Evolutionary conservation across 2,113 vertebrate genomes (phyloP).

Genomic region (Oncorhynchus clarkii): DNA sequence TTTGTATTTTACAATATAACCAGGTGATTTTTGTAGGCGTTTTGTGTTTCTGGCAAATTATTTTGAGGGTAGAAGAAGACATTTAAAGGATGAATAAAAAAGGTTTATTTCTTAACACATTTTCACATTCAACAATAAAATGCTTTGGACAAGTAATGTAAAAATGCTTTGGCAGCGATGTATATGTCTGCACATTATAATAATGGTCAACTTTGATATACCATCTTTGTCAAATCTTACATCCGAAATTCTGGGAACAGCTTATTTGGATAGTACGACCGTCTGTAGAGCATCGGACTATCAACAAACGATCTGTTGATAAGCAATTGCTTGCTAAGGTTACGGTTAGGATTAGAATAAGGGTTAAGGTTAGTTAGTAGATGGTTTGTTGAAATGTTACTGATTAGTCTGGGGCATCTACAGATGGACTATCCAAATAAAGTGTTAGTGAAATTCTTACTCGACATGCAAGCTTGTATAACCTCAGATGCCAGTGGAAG

Average conservation of each 20-base stretch:
- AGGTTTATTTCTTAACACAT: conserved; percentile 43
- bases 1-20: not conserved
- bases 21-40: not conserved
- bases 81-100: conserved; percentile 19
- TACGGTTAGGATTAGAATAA: no score
- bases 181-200: not conserved
- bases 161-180: conserved; percentile 9
- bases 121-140: conserved; percentile 45
- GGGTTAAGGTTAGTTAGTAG: no score
- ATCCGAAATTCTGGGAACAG: not conserved
- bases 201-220: not conserved
- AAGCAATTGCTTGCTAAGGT: no score
- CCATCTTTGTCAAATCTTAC: not conserved
- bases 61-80: not conserved
- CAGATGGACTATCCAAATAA: no score
- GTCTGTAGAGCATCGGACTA: no score
- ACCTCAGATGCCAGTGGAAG: no score
- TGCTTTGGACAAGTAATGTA: conserved; percentile 19
- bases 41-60: not conserved
- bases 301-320: no score
- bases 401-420: no score
- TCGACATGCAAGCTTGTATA: no score
- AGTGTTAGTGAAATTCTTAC: no score
- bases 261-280: no score
- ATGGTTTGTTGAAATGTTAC: no score